phyloP scores from a whole-genome alignment of 2,797 vertebrate genomes.

The Chiroxiphia lanceolata region DNA sequence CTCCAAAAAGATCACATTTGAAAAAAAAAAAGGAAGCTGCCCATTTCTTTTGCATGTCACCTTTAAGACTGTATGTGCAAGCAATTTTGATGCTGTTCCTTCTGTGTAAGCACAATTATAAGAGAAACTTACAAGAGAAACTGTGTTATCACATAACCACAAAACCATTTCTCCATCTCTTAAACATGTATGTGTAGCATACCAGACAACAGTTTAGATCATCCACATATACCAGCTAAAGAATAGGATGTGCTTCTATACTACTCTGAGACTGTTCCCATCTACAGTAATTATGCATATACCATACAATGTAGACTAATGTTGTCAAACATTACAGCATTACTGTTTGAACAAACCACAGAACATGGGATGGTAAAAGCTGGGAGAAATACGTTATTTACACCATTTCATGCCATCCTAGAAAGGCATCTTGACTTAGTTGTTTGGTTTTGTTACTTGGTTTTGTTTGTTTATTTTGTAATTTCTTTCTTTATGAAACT shows the following conservation, averaged over 20 bases:
- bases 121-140: not conserved
- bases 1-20: not conserved
- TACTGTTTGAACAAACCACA: not conserved
- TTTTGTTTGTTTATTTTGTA: not conserved
- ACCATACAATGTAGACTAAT: not conserved
- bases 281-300: not conserved
- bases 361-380: not conserved
- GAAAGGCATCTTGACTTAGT: not conserved
- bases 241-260: not conserved
- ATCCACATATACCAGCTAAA: not conserved
- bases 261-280: not conserved
- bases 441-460: not conserved
- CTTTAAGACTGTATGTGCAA: not conserved
- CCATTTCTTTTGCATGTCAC: not conserved
- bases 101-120: not conserved
- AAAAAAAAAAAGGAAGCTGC: not conserved
- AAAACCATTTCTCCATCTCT: not conserved
- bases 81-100: not conserved
- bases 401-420: not conserved
- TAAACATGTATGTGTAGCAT: not conserved
- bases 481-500: not conserved
- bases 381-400: not conserved
- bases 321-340: not conserved
- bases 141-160: fast-evolving
- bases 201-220: not conserved